These are phyloP conservation scores for Notolepis coatsorum DNA, from an alignment of 2,797 vertebrate species.

Conservation along the genomic window DNA sequence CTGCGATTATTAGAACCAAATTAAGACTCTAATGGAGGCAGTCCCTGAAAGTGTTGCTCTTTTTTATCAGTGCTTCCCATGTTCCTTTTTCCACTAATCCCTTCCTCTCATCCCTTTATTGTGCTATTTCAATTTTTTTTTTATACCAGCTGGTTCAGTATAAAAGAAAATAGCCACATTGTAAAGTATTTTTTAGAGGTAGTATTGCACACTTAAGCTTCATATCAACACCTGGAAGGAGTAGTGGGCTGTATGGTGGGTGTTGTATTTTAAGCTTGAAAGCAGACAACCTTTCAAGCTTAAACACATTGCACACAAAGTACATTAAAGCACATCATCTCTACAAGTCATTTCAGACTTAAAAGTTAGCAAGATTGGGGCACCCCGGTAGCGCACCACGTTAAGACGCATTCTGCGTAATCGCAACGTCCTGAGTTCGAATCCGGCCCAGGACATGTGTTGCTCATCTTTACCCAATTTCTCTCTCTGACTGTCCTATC, in stretches of 20 bases:
- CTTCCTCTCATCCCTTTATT: constrained; percentile 18
- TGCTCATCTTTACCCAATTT: too few species aligned
- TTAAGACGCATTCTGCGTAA: too few species aligned
- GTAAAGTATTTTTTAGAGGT: neutral
- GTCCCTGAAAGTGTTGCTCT: constrained; percentile 39
- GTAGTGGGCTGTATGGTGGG: neutral
- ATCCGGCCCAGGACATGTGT: too few species aligned
- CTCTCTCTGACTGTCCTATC: too few species aligned
- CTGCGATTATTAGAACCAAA: constrained; percentile 36
- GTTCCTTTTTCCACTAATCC: constrained; percentile 36
- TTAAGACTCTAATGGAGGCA: constrained; percentile 49
- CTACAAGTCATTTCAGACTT: neutral
- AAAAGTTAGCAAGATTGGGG: too few species aligned
- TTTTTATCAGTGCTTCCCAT: constrained; percentile 31
- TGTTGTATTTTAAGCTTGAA: neutral
- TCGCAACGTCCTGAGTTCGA: too few species aligned
- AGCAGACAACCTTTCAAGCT: too few species aligned
- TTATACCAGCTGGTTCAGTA: neutral
- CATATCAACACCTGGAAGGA: neutral
- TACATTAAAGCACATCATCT: too few species aligned
- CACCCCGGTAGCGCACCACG: too few species aligned
- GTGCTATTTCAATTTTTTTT: neutral
- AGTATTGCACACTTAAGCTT: neutral
- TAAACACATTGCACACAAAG: too few species aligned
- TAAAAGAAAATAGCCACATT: neutral